These are phyloP conservation scores for Siphamia tubifer DNA, from an alignment of 2,113 vertebrate genomes.

Conservation along the genomic window DNA sequence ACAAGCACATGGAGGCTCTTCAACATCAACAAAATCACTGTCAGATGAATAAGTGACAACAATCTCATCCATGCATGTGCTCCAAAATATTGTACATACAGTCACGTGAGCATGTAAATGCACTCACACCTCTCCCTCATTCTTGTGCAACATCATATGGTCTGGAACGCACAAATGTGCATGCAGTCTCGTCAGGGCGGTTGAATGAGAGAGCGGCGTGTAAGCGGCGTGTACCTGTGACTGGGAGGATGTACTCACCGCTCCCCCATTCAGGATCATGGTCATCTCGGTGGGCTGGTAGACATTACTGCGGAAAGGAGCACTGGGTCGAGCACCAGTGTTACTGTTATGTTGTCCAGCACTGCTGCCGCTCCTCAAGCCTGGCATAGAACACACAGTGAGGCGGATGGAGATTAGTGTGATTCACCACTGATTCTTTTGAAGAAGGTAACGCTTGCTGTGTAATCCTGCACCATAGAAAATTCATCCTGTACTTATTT, in stretches of 20 bases:
- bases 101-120: slow-evolving; percentile 10
- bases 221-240: slow-evolving; percentile 66
- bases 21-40: slow-evolving; percentile 18
- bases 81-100: neutral
- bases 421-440: slow-evolving; percentile 18
- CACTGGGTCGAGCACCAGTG: slow-evolving; percentile 86
- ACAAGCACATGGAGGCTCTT: neutral
- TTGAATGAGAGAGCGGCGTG: slow-evolving; percentile 56
- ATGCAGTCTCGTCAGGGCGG: slow-evolving; percentile 60
- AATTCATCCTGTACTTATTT: slow-evolving; percentile 30
- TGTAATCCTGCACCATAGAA: slow-evolving; percentile 1
- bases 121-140: slow-evolving; percentile 61
- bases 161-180: slow-evolving; percentile 60
- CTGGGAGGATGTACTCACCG: slow-evolving; percentile 88
- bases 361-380: slow-evolving; percentile 70
- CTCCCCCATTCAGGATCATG: slow-evolving; percentile 96
- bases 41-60: slow-evolving; percentile 35
- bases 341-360: slow-evolving; percentile 90
- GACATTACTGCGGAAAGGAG: slow-evolving; percentile 96
- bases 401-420: slow-evolving; percentile 14
- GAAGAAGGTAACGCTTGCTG: slow-evolving; percentile 10
- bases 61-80: slow-evolving; percentile 37
- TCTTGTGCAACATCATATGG: slow-evolving; percentile 45
- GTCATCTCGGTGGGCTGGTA: slow-evolving; percentile 99
- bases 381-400: slow-evolving; percentile 45